Evolutionary conservation across 2,797 vertebrate genomes (phyloP).

Genomic region (Semaprochilodus insignis): DNA sequence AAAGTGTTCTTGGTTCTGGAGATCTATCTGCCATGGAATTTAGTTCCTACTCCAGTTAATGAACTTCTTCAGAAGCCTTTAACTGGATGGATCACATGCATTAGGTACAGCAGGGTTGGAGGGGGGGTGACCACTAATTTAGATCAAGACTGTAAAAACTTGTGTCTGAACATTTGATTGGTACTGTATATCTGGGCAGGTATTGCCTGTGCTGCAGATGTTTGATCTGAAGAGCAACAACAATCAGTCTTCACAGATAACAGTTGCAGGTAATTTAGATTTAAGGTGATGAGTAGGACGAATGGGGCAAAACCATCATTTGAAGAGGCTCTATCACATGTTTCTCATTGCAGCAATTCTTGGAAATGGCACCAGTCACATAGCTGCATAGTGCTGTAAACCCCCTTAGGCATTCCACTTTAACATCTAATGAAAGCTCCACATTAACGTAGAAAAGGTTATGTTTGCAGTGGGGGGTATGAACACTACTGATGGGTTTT

Average conservation of each 20-base stretch:
- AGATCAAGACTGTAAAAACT: background rate
- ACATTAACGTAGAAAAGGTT: slow-evolving; percentile 12
- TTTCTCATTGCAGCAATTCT: background rate
- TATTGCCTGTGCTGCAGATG: no score
- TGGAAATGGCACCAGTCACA: slow-evolving; percentile 6
- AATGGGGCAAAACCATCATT: background rate
- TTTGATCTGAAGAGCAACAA: background rate
- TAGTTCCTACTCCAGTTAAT: no score
- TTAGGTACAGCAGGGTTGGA: no score
- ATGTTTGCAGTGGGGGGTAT: background rate
- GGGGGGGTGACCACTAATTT: no score
- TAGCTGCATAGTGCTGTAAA: background rate
- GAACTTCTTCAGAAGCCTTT: no score
- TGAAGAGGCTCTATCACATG: background rate
- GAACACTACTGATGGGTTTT: background rate
- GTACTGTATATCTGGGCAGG: background rate
- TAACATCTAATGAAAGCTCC: slow-evolving; percentile 24
- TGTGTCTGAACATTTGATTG: background rate
- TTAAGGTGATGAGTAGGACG: background rate
- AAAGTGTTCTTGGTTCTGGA: no score
- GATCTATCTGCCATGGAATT: no score
- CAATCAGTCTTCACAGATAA: background rate
- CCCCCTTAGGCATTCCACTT: background rate
- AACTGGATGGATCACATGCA: no score
- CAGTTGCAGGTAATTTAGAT: background rate